These are phyloP conservation scores for Dendrolimus kikuchii DNA, from an alignment of 1,140 invertebrate species.

Conservation along the genomic window DNA sequence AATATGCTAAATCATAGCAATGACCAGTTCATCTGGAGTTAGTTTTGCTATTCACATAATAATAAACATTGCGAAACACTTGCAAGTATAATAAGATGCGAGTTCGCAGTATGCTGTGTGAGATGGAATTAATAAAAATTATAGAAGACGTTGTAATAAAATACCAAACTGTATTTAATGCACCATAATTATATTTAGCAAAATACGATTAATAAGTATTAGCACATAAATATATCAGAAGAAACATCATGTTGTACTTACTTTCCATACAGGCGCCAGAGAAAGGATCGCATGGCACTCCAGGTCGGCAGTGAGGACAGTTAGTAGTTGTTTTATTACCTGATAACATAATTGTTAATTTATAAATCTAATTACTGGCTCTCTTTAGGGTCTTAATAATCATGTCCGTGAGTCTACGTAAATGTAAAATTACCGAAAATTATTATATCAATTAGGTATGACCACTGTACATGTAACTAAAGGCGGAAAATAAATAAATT, in stretches of 20 bases:
- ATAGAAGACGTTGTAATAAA: conserved; percentile 13
- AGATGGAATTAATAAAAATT: conserved; percentile 17
- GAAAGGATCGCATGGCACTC: conserved; percentile 80
- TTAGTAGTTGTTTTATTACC: conserved; percentile 38
- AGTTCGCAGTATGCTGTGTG: conserved; percentile 39
- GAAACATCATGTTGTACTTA: conserved; percentile 61
- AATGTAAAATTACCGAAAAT: too few relatives aligned
- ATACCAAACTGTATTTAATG: background rate
- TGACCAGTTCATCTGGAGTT: conserved; percentile 68
- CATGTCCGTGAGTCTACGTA: too few relatives aligned
- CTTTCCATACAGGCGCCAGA: conserved; percentile 87
- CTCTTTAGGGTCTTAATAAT: too few relatives aligned
- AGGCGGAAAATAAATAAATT: too few relatives aligned
- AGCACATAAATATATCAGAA: conserved; percentile 3
- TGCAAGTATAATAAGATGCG: conserved; percentile 48
- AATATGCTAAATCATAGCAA: conserved; percentile 51
- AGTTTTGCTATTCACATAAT: conserved; percentile 62
- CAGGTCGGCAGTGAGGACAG: conserved; percentile 84
- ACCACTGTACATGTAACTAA: too few relatives aligned
- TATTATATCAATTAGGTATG: too few relatives aligned
- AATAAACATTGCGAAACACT: conserved; percentile 45
- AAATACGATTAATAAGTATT: conserved; percentile 23
- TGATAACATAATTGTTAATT: conserved; percentile 12
- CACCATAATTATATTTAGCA: conserved; percentile 17
- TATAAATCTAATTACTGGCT: too few relatives aligned